These are phyloP conservation scores for Notodonta ziczac DNA, from an alignment of 2,888 invertebrate species.

Conservation along the genomic window DNA sequence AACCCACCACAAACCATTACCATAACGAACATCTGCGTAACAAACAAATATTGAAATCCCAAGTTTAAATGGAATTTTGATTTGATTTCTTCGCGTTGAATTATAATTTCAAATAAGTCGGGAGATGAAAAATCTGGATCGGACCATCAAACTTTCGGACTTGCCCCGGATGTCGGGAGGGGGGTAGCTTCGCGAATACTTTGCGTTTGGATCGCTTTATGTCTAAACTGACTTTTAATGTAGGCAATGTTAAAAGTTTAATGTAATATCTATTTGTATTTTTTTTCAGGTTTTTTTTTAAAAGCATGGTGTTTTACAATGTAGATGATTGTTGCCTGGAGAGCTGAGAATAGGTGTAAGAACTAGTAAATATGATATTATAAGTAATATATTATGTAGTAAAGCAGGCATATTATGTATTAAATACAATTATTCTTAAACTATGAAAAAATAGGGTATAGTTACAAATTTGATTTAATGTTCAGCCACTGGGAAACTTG, in stretches of 20 bases:
- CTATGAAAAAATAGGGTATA: no score
- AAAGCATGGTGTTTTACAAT: slow-evolving; percentile 32
- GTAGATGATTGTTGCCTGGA: neutral
- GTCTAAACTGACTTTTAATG: slow-evolving; percentile 76
- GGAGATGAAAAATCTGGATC: slow-evolving; percentile 81
- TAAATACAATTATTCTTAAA: no score
- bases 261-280: slow-evolving; percentile 58
- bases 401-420: no score
- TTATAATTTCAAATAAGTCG: slow-evolving; percentile 83
- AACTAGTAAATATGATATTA: neutral
- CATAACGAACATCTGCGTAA: slow-evolving; percentile 63
- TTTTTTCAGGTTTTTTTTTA: slow-evolving; percentile 38
- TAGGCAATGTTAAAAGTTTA: slow-evolving; percentile 61
- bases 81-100: slow-evolving; percentile 77
- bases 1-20: slow-evolving; percentile 37
- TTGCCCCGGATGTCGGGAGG: slow-evolving; percentile 35
- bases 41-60: slow-evolving; percentile 78
- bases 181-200: slow-evolving; percentile 49
- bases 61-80: slow-evolving; percentile 83
- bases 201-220: slow-evolving; percentile 63
- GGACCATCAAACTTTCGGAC: slow-evolving; percentile 76
- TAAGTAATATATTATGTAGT: no score
- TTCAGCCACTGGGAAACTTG: no score
- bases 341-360: neutral
- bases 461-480: no score